These are phyloP conservation scores for Clytia hemisphaerica DNA, from an alignment of 30 jellyfish, hydroid and myxozoan genomes.

Conservation along the genomic window DNA sequence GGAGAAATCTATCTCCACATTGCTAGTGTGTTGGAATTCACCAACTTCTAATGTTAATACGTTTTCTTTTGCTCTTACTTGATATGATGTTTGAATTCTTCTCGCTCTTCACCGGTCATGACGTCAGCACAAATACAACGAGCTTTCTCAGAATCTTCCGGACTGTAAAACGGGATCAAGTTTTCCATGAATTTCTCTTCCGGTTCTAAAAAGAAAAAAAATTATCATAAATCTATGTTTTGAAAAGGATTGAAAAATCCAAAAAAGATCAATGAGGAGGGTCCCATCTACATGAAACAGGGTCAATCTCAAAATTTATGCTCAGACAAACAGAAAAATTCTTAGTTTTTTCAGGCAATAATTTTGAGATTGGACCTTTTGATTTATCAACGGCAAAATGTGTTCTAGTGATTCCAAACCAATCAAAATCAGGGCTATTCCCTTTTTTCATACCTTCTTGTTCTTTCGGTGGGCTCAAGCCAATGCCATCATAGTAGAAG, in stretches of 20 bases:
- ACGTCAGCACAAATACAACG: slow-evolving; percentile 70
- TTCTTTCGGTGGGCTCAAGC: slow-evolving; percentile 51
- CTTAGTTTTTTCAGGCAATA: no score
- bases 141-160: slow-evolving; percentile 69
- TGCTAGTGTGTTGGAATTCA: no score
- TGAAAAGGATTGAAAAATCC: neutral
- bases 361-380: no score
- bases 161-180: slow-evolving; percentile 74
- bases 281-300: neutral
- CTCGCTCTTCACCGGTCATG: slow-evolving; percentile 74
- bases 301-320: neutral
- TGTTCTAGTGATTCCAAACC: neutral
- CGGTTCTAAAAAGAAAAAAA: slow-evolving; percentile 10
- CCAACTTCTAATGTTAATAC: no score
- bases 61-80: slow-evolving; percentile 41
- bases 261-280: neutral
- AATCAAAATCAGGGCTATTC: neutral
- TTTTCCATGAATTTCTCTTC: slow-evolving; percentile 17
- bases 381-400: no score
- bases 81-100: slow-evolving; percentile 54
- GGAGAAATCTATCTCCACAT: no score
- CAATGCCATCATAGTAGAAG: slow-evolving; percentile 80
- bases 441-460: slow-evolving; percentile 16
- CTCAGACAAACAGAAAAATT: neutral
- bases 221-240: no score